phyloP scores from a whole-genome alignment of 2,888 invertebrate genomes.

The Panzeria rudis region DNA sequence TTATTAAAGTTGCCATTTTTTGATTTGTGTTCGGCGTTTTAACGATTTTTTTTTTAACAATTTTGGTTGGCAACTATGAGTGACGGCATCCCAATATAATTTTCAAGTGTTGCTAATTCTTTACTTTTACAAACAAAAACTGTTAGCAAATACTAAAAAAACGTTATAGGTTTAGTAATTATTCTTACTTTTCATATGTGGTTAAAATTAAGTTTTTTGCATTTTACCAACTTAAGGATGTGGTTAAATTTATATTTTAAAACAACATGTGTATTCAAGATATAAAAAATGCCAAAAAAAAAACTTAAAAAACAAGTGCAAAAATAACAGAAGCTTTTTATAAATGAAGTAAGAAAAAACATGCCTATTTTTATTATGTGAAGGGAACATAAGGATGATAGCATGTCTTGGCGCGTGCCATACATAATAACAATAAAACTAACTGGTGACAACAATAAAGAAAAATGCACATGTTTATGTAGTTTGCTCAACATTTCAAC shows the following conservation, averaged over 20 bases:
- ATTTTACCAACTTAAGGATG: constrained; percentile 51
- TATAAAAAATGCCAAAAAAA: constrained; percentile 17
- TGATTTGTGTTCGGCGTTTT: not conserved
- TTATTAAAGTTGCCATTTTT: too few species aligned
- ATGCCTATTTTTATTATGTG: not conserved
- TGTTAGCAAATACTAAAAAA: not conserved
- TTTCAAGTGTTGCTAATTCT: constrained; percentile 36
- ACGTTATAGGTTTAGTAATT: not conserved
- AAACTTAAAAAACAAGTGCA: constrained; percentile 54
- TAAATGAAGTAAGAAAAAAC: not conserved
- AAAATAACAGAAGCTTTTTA: constrained; percentile 62
- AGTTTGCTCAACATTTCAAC: constrained; percentile 40
- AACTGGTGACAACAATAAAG: constrained; percentile 63
- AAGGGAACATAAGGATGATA: constrained; percentile 65
- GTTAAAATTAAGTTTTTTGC: constrained; percentile 11
- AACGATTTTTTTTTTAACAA: not conserved
- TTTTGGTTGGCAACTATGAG: too few species aligned
- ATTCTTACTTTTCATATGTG: constrained; percentile 11
- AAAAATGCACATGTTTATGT: constrained; percentile 63
- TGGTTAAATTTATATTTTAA: constrained; percentile 57
- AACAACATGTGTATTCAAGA: constrained; percentile 61
- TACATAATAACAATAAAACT: constrained; percentile 50
- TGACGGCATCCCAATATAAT: not conserved
- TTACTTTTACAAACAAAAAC: not conserved
- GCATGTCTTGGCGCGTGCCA: constrained; percentile 77